phyloP scores from a whole-genome alignment of 2,888 invertebrate species.

The Dryocosmus kuriphilus region DNA sequence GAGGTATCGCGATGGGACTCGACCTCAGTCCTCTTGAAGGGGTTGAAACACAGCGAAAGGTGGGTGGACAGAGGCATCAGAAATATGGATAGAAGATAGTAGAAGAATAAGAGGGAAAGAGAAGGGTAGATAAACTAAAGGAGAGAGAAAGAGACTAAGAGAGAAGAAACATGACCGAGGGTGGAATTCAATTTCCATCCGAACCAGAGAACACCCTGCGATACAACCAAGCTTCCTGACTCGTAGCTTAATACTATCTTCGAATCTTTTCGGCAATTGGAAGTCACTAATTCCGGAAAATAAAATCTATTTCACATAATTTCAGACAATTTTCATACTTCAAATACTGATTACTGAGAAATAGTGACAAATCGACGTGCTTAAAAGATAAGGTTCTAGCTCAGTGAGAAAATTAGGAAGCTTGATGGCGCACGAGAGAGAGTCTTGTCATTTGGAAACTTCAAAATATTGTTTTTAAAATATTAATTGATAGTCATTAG shows the following conservation, averaged over 20 bases:
- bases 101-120: constrained; percentile 32
- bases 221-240: constrained; percentile 47
- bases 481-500: too few species aligned
- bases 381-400: too few species aligned
- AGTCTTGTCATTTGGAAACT: too few species aligned
- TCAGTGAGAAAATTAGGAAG: too few species aligned
- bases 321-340: too few species aligned
- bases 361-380: too few species aligned
- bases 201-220: constrained; percentile 61
- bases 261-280: constrained; percentile 42
- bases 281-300: constrained; percentile 41
- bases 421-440: too few species aligned
- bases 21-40: constrained; percentile 46
- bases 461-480: too few species aligned
- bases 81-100: constrained; percentile 9
- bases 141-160: constrained; percentile 52
- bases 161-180: constrained; percentile 61
- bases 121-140: constrained; percentile 44
- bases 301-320: neutral
- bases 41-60: constrained; percentile 49
- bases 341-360: too few species aligned
- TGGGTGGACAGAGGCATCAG: constrained; percentile 13
- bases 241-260: constrained; percentile 53
- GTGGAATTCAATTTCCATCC: constrained; percentile 71
- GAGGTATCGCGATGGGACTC: constrained; percentile 50